Conservation (phyloP, 2,888 invertebrate genomes). For the Vesta saturnalis region DNA sequence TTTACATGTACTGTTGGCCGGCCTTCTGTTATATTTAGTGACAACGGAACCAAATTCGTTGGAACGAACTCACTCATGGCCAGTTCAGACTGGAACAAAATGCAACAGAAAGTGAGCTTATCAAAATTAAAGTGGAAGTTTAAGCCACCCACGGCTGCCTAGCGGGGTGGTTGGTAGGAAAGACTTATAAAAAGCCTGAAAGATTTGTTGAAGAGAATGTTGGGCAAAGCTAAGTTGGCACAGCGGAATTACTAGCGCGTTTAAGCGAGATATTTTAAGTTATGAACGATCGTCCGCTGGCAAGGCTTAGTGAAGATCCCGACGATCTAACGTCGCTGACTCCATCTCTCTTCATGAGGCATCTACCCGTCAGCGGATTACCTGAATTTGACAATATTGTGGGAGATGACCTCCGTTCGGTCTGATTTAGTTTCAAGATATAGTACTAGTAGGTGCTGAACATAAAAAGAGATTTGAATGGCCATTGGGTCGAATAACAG, state of each 20-base stretch:
- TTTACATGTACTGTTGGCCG: no score
- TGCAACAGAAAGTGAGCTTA: neutral
- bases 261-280: neutral
- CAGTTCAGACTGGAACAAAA: neutral
- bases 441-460: no score
- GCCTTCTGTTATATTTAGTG: neutral
- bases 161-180: neutral
- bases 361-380: neutral
- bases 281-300: slow-evolving; percentile 5
- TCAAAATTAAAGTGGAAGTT: no score
- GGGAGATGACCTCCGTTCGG: neutral
- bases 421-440: neutral
- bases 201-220: neutral
- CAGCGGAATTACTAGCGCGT: no score
- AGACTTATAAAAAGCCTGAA: neutral
- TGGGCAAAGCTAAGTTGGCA: neutral
- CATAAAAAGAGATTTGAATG: neutral
- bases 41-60: neutral
- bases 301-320: neutral
- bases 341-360: neutral
- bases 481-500: no score
- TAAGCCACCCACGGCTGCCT: no score
- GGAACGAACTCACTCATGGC: neutral
- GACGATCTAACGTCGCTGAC: slow-evolving; percentile 4
- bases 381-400: neutral